These are phyloP conservation scores for Saturnia japonica DNA, from an alignment of 2,888 invertebrate species.

Conservation along the genomic window DNA sequence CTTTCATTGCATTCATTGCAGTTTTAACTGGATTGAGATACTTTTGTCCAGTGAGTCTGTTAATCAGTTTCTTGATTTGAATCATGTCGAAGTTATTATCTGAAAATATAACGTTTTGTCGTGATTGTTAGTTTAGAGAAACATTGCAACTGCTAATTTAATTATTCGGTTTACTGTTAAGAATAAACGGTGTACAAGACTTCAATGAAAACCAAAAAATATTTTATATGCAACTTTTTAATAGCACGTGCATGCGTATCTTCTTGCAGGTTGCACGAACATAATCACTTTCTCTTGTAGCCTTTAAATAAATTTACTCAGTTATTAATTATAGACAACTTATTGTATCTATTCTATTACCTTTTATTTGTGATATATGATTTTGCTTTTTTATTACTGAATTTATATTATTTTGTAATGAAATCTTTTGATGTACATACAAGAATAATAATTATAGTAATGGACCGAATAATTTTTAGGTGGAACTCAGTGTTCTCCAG, in stretches of 20 bases:
- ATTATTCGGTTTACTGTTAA: background rate
- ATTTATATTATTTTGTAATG: background rate
- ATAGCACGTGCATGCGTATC: background rate
- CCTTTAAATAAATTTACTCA: background rate
- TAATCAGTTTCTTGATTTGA: background rate
- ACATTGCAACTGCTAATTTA: background rate
- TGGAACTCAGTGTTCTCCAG: slow-evolving; percentile 44
- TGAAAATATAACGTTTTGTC: background rate
- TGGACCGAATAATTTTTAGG: slow-evolving; percentile 39
- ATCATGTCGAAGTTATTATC: background rate
- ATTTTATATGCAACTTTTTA: background rate
- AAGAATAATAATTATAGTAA: background rate
- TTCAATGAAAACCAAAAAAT: background rate
- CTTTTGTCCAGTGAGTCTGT: background rate
- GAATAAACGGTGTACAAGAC: background rate
- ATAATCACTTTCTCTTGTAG: background rate
- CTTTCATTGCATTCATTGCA: slow-evolving; percentile 5
- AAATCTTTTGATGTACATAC: background rate
- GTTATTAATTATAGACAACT: background rate
- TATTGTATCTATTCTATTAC: background rate
- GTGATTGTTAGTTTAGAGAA: background rate
- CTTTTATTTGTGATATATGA: background rate
- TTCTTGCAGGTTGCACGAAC: background rate
- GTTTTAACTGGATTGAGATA: background rate
- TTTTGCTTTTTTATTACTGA: background rate